Conservation (phyloP, 2,888 invertebrate genomes). For the Portevinia maculata region DNA sequence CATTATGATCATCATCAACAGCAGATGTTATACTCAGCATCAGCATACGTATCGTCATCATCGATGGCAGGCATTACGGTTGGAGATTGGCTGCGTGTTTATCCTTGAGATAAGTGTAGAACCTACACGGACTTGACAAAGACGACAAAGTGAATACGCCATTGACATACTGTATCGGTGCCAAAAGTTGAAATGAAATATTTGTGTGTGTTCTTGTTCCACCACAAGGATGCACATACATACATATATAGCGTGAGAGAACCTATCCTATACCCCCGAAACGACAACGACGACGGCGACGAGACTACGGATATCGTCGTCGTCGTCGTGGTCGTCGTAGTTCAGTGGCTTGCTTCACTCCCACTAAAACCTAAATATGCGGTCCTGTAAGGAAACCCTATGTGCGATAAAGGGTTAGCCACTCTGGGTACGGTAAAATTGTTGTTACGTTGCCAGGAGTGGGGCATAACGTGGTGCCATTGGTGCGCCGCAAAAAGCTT, state of each 20-base stretch:
- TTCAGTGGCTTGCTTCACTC: constrained; percentile 82
- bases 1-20: constrained; percentile 60
- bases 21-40: constrained; percentile 17
- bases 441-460: constrained; percentile 73
- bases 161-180: constrained; percentile 37
- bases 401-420: constrained; percentile 84
- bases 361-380: constrained; percentile 84
- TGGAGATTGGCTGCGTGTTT: constrained; percentile 34
- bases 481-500: constrained; percentile 84
- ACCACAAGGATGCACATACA: constrained; percentile 37
- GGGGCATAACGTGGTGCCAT: constrained; percentile 83
- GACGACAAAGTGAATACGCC: constrained; percentile 36
- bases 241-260: constrained; percentile 24
- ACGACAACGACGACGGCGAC: constrained; percentile 60
- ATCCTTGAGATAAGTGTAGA: constrained; percentile 17
- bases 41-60: constrained; percentile 34
- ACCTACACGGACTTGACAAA: constrained; percentile 40
- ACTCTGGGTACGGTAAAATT: constrained; percentile 79
- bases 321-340: constrained; percentile 79
- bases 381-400: constrained; percentile 84
- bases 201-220: constrained; percentile 51
- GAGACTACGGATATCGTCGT: constrained; percentile 81
- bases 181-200: constrained; percentile 49
- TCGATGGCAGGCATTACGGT: constrained; percentile 60
- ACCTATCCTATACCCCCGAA: constrained; percentile 25